Base-by-base conservation (phyloP, 1,140 invertebrate species). In the Sipha flava region DNA sequence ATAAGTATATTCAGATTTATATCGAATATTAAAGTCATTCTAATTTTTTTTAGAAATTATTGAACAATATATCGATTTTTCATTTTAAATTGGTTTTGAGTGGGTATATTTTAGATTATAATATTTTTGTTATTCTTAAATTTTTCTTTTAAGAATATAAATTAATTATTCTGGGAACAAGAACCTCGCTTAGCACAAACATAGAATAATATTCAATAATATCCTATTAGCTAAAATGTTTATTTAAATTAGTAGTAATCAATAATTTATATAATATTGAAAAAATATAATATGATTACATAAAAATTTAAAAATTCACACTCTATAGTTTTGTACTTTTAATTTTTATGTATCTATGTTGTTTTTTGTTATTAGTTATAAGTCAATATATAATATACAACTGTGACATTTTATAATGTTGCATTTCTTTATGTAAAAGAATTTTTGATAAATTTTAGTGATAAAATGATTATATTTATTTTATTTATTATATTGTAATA, bases 141-240 rank as follows among this genome's bases (percentile, higher is more conserved):
- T 70, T 43, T 40, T 66, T 0, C 10, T 66, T 23, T 66, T 66
- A 66, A 16, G 37, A 31, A 4, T 70, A 31, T 70, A 47, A 29
- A 29, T 70, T 26, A 47, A 7, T 47, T 70, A 70, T 45, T 77
- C 37, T 77, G 49, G 73, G 73, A 77, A 77, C 73, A 37, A 77
- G 21, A 57, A 77, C 73, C 73, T 77, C 73, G 73, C 73, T 59
- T 77, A 59, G 73, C 49, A 75, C 49, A 59, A 77, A 77, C 12
- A 43, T 16, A 14, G 54, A 52, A 52, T 40, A 21, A 40, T 57
- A 77, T 14, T 40, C 26, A 31, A 40, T 37, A 16, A 59, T 52
- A 54, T 77, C 73, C 73, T 77, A 72, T 72, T 72, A 77, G 52
- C 34, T 77, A 77, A 59, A 21, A 40, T 34, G 0, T 37, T 21